A percentile compares a stretch with the other conserved stretches of the same genome.
These are phyloP conservation scores for Pemphredon lugubris DNA, from an alignment of 2,888 invertebrate species.

Conservation along the genomic window DNA sequence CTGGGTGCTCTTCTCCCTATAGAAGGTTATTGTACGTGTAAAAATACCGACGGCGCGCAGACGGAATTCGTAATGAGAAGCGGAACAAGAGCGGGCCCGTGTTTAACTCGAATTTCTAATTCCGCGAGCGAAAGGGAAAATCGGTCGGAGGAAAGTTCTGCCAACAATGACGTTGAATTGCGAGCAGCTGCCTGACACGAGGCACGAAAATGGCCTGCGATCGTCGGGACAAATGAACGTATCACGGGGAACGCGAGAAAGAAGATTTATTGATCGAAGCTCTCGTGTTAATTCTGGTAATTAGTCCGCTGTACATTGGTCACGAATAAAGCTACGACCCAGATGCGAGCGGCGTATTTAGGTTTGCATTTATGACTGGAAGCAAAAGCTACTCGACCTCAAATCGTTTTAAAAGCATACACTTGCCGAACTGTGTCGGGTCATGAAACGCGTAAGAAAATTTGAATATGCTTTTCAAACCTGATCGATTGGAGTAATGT, in stretches of 20 bases:
- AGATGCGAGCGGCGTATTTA: not conserved
- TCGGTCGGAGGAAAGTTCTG: slow-evolving; percentile 60
- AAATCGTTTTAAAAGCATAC: no score
- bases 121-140: slow-evolving; percentile 66
- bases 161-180: slow-evolving; percentile 40
- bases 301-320: not conserved
- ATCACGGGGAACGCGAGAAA: no score
- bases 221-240: not conserved
- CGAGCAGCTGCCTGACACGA: slow-evolving; percentile 7
- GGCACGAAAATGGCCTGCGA: not conserved
- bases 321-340: not conserved
- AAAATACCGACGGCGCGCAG: slow-evolving; percentile 51
- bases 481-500: no score
- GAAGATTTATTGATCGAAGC: no score
- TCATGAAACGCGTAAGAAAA: no score
- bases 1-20: slow-evolving; percentile 46
- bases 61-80: slow-evolving; percentile 60
- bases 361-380: not conserved
- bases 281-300: not conserved
- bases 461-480: no score
- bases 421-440: no score
- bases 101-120: slow-evolving; percentile 68
- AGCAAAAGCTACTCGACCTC: not conserved
- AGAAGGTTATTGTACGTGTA: slow-evolving; percentile 69
- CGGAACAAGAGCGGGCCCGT: slow-evolving; percentile 52